phyloP scores from a whole-genome alignment of 2,888 invertebrate species.

The Acronicta leporina region DNA sequence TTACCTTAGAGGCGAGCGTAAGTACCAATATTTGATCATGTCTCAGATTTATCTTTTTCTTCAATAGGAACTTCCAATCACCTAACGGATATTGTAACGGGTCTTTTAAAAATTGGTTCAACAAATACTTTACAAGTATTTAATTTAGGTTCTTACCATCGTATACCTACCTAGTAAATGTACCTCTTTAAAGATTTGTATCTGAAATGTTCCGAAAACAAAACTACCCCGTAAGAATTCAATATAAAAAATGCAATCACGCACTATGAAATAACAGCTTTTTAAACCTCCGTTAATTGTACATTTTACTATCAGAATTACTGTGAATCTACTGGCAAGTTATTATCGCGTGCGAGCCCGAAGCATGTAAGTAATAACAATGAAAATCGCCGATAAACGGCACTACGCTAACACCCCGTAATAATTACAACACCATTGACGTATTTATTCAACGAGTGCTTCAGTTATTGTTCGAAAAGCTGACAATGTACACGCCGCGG shows the following conservation, averaged over 20 bases:
- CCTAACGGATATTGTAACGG: background rate
- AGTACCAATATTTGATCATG: slow-evolving; percentile 31
- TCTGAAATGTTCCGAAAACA: background rate
- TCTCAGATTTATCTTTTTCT: background rate
- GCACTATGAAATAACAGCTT: slow-evolving; percentile 43
- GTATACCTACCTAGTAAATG: too few species aligned
- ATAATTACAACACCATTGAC: slow-evolving; percentile 73
- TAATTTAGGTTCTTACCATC: too few species aligned
- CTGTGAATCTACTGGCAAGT: slow-evolving; percentile 60
- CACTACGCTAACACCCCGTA: slow-evolving; percentile 65
- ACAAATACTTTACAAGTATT: too few species aligned
- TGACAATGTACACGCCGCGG: slow-evolving; percentile 66
- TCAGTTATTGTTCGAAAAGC: slow-evolving; percentile 68
- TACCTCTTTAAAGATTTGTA: too few species aligned
- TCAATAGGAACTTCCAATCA: background rate
- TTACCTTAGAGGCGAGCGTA: slow-evolving; percentile 6
- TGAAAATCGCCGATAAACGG: slow-evolving; percentile 66
- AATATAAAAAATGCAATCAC: slow-evolving; percentile 23
- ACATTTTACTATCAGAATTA: slow-evolving; percentile 59
- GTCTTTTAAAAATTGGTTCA: too few species aligned
- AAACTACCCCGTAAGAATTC: slow-evolving; percentile 19
- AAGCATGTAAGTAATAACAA: slow-evolving; percentile 71
- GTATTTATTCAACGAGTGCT: slow-evolving; percentile 71
- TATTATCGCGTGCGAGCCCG: slow-evolving; percentile 62
- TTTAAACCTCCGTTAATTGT: slow-evolving; percentile 56